Conservation (phyloP, 2,113 vertebrate species). For the Trematocara stigmaticum region DNA sequence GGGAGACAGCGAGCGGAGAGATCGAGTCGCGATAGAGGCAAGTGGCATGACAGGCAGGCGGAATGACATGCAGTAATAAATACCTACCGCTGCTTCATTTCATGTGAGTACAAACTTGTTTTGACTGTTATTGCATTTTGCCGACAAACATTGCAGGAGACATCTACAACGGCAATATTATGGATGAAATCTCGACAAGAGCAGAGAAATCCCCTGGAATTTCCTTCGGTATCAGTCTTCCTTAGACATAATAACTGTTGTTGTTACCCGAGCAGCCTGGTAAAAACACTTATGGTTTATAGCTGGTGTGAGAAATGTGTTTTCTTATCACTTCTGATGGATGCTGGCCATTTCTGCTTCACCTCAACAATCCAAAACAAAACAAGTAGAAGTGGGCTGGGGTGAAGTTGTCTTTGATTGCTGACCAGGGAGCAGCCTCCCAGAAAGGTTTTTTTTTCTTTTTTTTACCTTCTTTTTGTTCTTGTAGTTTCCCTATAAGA, state of each 20-base stretch:
- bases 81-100: slow-evolving; percentile 42
- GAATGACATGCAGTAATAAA: slow-evolving; percentile 46
- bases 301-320: slow-evolving; percentile 46
- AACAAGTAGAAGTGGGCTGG: slow-evolving; percentile 16
- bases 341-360: slow-evolving; percentile 47
- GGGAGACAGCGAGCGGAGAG: background rate
- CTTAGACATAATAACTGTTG: slow-evolving; percentile 47
- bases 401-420: slow-evolving; percentile 26
- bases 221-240: slow-evolving; percentile 41
- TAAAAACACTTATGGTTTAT: slow-evolving; percentile 49
- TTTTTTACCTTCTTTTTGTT: background rate
- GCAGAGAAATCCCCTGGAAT: slow-evolving; percentile 27
- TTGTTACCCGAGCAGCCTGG: slow-evolving; percentile 46
- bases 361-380: slow-evolving; percentile 38
- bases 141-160: slow-evolving; percentile 23
- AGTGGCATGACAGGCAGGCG: background rate
- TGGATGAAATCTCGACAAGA: slow-evolving; percentile 33
- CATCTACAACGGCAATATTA: slow-evolving; percentile 28
- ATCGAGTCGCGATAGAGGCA: background rate
- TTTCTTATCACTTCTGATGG: slow-evolving; percentile 57
- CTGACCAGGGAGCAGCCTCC: background rate
- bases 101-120: slow-evolving; percentile 44
- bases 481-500: background rate
- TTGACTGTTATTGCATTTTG: slow-evolving; percentile 45
- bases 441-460: background rate